phyloP scores from a whole-genome alignment of 1,140 invertebrate species.

The Bombus waltoni region DNA sequence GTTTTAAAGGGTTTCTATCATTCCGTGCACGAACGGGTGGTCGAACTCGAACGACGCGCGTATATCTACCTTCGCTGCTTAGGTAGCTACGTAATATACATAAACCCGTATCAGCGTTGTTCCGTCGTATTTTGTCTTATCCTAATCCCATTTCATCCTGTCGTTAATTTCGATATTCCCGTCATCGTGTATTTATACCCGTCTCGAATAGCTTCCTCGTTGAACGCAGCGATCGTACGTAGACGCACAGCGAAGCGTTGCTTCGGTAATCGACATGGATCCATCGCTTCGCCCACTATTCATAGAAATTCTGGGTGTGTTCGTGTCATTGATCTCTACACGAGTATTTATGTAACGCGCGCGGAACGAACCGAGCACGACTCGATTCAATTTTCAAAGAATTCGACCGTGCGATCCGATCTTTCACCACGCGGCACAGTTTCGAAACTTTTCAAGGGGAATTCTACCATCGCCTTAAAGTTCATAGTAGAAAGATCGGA shows the following conservation, averaged over 20 bases:
- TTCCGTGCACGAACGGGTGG: slow-evolving; percentile 16
- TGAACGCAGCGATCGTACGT: background rate
- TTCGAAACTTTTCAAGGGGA: background rate
- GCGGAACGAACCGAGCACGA: slow-evolving; percentile 19
- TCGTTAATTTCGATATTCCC: background rate
- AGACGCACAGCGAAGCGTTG: background rate
- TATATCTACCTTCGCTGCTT: too few relatives aligned
- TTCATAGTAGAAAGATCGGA: background rate
- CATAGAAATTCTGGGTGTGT: slow-evolving; percentile 43
- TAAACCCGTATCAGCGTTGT: background rate
- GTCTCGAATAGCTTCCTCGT: background rate
- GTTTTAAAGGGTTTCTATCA: slow-evolving; percentile 37
- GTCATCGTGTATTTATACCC: background rate
- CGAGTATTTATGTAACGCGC: slow-evolving; percentile 52
- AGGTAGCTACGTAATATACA: background rate
- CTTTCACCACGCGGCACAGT: background rate
- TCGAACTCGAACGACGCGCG: background rate
- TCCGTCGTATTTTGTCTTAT: background rate
- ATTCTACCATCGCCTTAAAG: background rate
- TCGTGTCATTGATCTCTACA: slow-evolving; percentile 52
- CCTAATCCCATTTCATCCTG: background rate
- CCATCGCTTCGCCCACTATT: slow-evolving; percentile 32
- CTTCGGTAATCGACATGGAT: slow-evolving; percentile 24
- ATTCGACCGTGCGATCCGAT: slow-evolving; percentile 1
- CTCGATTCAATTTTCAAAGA: slow-evolving; percentile 14